Evolutionary conservation across 1,140 invertebrate species (phyloP), one percentile per base, ranked within the genome.

Genomic region (Potamilus streckersoni): DNA sequence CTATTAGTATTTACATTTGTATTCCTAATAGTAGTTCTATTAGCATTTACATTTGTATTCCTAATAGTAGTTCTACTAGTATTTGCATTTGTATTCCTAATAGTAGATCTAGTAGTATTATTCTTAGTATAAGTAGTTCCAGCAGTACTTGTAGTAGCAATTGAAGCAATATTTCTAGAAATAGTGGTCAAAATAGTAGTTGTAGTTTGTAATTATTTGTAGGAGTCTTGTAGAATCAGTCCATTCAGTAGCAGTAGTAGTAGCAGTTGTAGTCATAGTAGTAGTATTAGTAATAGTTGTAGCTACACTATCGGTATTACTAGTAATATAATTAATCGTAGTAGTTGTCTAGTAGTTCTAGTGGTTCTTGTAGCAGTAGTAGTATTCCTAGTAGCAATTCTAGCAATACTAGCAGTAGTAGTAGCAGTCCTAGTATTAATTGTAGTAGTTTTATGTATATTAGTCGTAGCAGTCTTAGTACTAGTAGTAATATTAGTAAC

Each of bases 401-500:
- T 57, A n/a, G 59, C 3, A 64, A 62, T 64, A 64, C 19, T 38
- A 27, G 62, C 65, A 64, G 71, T 57, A 27, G 71, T 57, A 73
- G 49, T 56, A 65, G 23, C 27, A 55, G 63, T 11, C 64, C 61
- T 23, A 65, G 49, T 65, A 65, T 27, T 17, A 65, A 14, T 49
- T 19, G 63, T 49, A 55, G 38, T 4, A 73, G 56, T 23, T 23
- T 20, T 61, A 71, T 57, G 13, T 23, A 58, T 59, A 60, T 58
- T 23, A 71, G 59, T 57, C 64, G 71, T 8, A 65, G 61, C 56
- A 73, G 61, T 56, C 38, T 38, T 23, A 73, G 27, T 31, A 75
- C 15, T 14, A 71, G 56, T 27, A 72, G 73, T 64, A 73, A 67
- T 38, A 75, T 67, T 57, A 75, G 68, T 64, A 73, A 67, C 61